phyloP scores from a whole-genome alignment of 2,888 invertebrate genomes.

The Autographa pulchrina region DNA sequence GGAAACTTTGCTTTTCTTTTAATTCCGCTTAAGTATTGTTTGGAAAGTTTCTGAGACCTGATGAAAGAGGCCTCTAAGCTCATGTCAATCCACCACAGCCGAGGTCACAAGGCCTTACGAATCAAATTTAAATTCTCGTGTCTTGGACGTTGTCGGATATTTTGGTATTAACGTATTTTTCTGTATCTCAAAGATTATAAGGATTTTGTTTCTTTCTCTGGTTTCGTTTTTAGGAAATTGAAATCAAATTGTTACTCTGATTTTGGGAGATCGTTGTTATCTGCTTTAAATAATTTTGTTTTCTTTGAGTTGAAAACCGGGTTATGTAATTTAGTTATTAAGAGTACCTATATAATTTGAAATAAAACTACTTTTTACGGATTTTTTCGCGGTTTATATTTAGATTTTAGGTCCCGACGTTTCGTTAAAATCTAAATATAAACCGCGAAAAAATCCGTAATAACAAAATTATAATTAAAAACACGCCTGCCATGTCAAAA shows the following conservation, averaged over 20 bases:
- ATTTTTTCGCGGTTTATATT: too few species aligned
- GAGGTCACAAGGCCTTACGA: constrained; percentile 53
- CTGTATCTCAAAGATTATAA: constrained; percentile 40
- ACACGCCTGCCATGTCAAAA: too few species aligned
- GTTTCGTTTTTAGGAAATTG: constrained; percentile 16
- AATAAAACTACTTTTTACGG: too few species aligned
- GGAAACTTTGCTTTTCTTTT: constrained; percentile 69
- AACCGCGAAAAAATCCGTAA: too few species aligned
- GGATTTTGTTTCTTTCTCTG: constrained; percentile 23
- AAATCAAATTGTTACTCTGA: constrained; percentile 33
- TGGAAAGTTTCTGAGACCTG: constrained; percentile 61
- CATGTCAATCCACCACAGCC: constrained; percentile 63
- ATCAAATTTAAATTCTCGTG: constrained; percentile 57
- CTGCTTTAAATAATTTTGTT: constrained; percentile 28
- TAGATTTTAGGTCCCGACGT: too few species aligned
- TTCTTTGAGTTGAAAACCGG: not conserved
- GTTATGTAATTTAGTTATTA: not conserved
- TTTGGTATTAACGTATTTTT: constrained; percentile 31
- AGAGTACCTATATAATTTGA: too few species aligned
- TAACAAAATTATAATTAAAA: too few species aligned
- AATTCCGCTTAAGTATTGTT: constrained; percentile 69
- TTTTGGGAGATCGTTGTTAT: constrained; percentile 11
- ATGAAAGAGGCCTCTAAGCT: constrained; percentile 60
- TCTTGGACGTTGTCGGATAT: constrained; percentile 52
- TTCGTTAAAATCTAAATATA: too few species aligned